Conservation (phyloP, 2,888 invertebrate genomes). For the Cataglyphis livida region DNA sequence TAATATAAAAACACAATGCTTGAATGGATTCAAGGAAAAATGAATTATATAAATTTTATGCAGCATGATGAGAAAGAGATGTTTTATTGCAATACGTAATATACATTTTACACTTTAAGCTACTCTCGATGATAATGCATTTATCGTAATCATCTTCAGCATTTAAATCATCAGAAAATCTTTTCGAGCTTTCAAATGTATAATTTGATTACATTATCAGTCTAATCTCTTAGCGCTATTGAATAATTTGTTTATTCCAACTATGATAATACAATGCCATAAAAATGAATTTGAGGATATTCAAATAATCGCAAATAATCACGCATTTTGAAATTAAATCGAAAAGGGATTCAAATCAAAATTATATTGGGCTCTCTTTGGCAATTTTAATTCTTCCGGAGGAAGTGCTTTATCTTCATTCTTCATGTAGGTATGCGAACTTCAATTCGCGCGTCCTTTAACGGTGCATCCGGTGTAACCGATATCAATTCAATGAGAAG, state of each 20-base stretch:
- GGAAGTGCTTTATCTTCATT: slow-evolving; percentile 57
- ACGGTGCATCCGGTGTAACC: slow-evolving; percentile 48
- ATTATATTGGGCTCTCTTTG: neutral
- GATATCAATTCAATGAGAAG: slow-evolving; percentile 38
- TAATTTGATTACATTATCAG: neutral
- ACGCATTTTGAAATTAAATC: neutral
- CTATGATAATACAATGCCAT: neutral
- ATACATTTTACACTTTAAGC: neutral
- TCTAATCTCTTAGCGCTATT: neutral
- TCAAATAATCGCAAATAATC: neutral
- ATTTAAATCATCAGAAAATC: neutral
- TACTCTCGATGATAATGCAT: neutral
- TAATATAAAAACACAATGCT: neutral
- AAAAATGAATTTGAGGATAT: neutral
- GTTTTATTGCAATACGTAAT: neutral
- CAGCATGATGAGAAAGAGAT: neutral
- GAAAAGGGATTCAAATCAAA: neutral
- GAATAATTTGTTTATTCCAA: neutral
- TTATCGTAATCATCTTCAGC: too few relatives aligned
- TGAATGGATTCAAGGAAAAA: neutral
- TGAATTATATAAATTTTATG: neutral
- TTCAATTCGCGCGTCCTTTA: slow-evolving; percentile 59
- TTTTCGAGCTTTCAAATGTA: neutral
- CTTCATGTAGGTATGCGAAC: slow-evolving; percentile 47
- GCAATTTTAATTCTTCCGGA: slow-evolving; percentile 42